Base-by-base conservation (phyloP, 1,140 invertebrate genomes). In the Lucilia cuprina region DNA sequence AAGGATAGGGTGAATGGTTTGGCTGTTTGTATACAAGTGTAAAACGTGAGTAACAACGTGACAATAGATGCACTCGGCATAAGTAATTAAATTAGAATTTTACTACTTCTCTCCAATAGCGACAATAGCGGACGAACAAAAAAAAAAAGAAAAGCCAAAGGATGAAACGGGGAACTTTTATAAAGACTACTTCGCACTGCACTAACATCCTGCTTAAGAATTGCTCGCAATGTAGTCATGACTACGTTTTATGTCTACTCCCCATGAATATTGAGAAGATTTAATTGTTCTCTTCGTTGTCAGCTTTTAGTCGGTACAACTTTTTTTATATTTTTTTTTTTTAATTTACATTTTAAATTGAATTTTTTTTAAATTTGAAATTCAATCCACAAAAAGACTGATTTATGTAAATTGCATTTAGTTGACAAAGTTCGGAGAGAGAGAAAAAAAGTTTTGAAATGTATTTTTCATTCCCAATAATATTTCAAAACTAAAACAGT, bases 11-110 rank as follows among this genome's bases (percentile, higher is more conserved):
- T 2, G 41, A 41, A 7, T 41, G 41, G 1, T 10, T 41, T 35
- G 74, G 13, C 74, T 17, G 34, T 14, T 14, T 21, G n/a, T 80
- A 19, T 17, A 10, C 41, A 19, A 80, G 21, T 14, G 30, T 60
- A 60, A 35, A 75, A 83, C 21, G 60, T 70, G 82, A 65, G 70
- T 70, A 83, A 41, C 75, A 82, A 19, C 49, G 85, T 89, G 87
- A 89, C 88, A 89, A 89, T 89, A 86, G 87, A 87, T 89, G 87
- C 89, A 89, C 87, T 84, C 86, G 88, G 89, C 89, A 90, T 90
- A 90, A 90, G 89, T 90, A 90, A 90, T 90, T 90, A 90, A 90
- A 90, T 90, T 90, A 90, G 89, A 89, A 87, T 88, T 89, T 88
- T 60, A 17, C 55, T n/a, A 30, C 25, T 30, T n/a, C 55, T 17